Evolutionary conservation across 2,113 vertebrate genomes (phyloP), one percentile per base, ranked within the genome.

Genomic region (Burhinus oedicnemus): DNA sequence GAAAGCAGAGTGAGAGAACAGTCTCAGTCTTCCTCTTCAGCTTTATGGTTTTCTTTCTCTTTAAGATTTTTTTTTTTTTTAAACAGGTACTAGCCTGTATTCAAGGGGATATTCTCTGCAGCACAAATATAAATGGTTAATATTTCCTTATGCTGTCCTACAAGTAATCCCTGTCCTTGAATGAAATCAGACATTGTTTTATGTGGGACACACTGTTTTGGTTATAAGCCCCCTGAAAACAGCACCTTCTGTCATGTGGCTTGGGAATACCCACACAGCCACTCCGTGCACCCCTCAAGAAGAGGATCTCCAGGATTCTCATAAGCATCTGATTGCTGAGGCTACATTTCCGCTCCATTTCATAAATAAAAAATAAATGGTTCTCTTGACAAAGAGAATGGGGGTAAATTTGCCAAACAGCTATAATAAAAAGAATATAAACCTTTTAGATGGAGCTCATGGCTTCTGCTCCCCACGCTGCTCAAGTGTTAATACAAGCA

Each of bases 331-430:
- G 36, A 81, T 54, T 84, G 65, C 65, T 69, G 54, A 92, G 32
- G 30, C 34, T 83, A 40, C n/a, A 12, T 84, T 93, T 93, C 72
- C 5, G 2, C 52, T 89, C 3, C 12, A 32, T 84, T 89, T 94
- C 83, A 34, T 75, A 92, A 61, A 87, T 27, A 19, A 82, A 72
- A 92, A 93, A 26, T 21, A 81, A 76, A 75, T 65, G 5, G 9
- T 83, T 94, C 49, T 77, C 84, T 54, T 85, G 77, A 72, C 15
- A 36, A 87, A 91, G 15, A 79, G 69, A 79, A 84, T 58, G 49
- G 27, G 52, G 17, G 12, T 10, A 87, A 87, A 82, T 71, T 82
- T 87, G 6, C 26, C 19, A 32, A 83, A 83, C 6, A 64, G 22
- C 34, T 79, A 13, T 47, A 77, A 76, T 78, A 72, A 64, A 68